Base-by-base conservation (phyloP, 2,888 invertebrate genomes). In the Chydorus sphaericus region DNA sequence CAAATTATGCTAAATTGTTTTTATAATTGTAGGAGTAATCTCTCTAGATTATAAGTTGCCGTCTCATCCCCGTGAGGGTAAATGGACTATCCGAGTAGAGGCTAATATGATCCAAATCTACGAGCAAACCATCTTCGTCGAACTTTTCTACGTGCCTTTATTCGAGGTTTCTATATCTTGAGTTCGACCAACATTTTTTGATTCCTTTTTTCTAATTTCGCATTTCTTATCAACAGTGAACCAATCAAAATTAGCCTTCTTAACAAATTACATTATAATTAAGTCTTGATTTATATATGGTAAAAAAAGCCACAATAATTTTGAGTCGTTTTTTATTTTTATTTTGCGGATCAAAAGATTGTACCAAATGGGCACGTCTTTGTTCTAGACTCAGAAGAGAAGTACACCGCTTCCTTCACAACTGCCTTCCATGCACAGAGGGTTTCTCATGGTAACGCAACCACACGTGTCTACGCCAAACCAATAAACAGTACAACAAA, bases 271-370 rank as follows among this genome's bases (percentile, higher is more conserved):
- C 23, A 54, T 6, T 50, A 31, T 36, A 36, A 56, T 33, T 29
- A 23, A 16, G 54, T 51, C n/a, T 14, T 59, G 44, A n/a, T n/a
- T n/a, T n/a, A n/a, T n/a, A n/a, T n/a, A n/a, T n/a, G 38, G 55
- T 16, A 62, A 64, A 44, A 55, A 14, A 30, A 20, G 73, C 2
- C 23, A 10, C 10, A 49, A 64, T 4, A 72, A 64, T 61, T 70
- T 73, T 31, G 69, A 71, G 56, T 70, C 75, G 0, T 66, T 72
- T 50, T 68, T 77, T n/a, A 72, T 73, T 59, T 68, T 69, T 56
- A 69, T 71, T 28, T 65, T 66, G 14, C 62, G 74, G 18, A 67
- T 67, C 55, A 64, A 77, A 3, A 70, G 69, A 68, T 69, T 3
- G 65, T 65, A 39, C 66, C 70, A 23, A 63, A 63, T 54, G 63